These are phyloP conservation scores for Hiodon alosoides DNA, from an alignment of 2,113 vertebrate genomes.

Conservation along the genomic window DNA sequence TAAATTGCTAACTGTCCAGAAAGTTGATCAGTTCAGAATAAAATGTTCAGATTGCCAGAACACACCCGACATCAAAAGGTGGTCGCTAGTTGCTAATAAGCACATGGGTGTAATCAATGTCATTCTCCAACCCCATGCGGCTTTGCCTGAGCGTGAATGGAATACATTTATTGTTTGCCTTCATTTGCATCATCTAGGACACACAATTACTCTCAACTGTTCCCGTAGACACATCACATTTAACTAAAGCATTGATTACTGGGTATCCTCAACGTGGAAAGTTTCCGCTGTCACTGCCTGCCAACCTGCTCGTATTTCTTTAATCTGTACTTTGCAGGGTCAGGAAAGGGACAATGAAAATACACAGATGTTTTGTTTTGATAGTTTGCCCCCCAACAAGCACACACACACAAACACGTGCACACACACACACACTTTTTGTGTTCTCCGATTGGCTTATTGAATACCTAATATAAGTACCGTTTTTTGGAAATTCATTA, in stretches of 20 bases:
- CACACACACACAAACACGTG: no score
- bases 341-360: neutral
- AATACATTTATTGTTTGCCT: neutral
- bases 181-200: neutral
- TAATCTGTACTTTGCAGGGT: neutral
- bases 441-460: neutral
- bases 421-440: neutral
- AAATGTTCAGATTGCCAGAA: no score
- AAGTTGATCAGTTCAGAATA: no score
- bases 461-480: slow-evolving; percentile 8
- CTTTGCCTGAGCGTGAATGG: neutral
- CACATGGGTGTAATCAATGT: neutral
- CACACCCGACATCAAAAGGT: no score
- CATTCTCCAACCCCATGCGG: neutral
- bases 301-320: neutral
- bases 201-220: slow-evolving; percentile 11
- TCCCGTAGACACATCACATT: slow-evolving; percentile 15
- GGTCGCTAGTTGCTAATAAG: neutral
- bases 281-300: neutral
- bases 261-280: neutral
- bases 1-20: no score
- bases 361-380: neutral
- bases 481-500: neutral
- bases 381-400: slow-evolving; percentile 2
- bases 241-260: slow-evolving; percentile 15